Conservation (phyloP, 2,888 invertebrate genomes). For the Acheta domesticus region DNA sequence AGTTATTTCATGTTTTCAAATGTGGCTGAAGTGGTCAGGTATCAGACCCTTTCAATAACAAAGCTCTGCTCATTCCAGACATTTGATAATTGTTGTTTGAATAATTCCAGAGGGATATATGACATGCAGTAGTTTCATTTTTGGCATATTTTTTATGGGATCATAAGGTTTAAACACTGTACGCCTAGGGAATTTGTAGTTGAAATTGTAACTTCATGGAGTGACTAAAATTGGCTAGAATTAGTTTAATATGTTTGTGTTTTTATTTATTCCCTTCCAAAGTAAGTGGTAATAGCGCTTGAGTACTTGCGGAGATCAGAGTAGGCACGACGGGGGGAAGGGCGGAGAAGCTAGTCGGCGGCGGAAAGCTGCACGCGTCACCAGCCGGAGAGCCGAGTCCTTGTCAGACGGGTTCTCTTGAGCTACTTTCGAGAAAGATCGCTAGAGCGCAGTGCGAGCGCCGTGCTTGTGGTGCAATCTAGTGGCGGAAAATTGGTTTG, state of each 20-base stretch:
- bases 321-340: neutral
- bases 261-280: conserved; percentile 30
- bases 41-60: neutral
- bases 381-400: no score
- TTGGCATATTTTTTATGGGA: conserved; percentile 29
- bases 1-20: neutral
- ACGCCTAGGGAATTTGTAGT: conserved; percentile 32
- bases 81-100: conserved; percentile 32
- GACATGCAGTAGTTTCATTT: conserved; percentile 26
- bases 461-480: no score
- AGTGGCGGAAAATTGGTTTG: no score
- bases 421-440: no score
- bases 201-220: conserved; percentile 39
- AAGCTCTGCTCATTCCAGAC: conserved; percentile 36
- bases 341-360: neutral
- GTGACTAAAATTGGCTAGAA: conserved; percentile 41
- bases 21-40: conserved; percentile 20
- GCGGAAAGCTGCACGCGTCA: neutral
- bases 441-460: no score
- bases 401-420: no score
- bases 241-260: conserved; percentile 36
- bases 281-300: neutral
- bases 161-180: conserved; percentile 27
- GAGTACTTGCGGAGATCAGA: neutral
- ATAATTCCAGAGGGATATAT: neutral